Conservation (phyloP, 2,797 vertebrate genomes). For the Sebastes diaconus region DNA sequence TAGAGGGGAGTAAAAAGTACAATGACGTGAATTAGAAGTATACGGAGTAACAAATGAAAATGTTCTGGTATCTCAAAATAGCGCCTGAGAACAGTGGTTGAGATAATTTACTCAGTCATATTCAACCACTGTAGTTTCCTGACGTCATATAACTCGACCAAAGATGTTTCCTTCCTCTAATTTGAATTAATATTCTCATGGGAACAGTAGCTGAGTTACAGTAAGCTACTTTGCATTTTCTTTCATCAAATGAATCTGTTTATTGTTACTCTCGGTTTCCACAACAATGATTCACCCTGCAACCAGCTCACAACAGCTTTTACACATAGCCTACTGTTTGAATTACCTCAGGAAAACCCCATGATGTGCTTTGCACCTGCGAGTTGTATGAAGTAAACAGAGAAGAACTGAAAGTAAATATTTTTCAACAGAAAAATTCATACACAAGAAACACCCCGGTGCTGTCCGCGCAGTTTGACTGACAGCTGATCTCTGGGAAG, state of each 20-base stretch:
- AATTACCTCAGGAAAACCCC: slow-evolving; percentile 29
- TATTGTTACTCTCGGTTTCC: background rate
- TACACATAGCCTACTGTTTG: background rate
- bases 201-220: no score
- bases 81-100: background rate
- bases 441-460: background rate
- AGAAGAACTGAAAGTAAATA: slow-evolving; percentile 5
- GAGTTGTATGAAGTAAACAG: background rate
- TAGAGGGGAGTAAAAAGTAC: background rate
- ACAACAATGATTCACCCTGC: background rate
- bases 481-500: background rate
- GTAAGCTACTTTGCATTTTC: background rate
- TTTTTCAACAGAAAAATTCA: background rate
- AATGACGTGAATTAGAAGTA: background rate
- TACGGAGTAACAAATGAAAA: background rate
- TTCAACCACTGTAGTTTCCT: background rate
- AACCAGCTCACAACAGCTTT: background rate
- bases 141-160: background rate
- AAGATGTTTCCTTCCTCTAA: background rate
- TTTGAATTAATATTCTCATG: background rate
- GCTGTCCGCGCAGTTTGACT: background rate
- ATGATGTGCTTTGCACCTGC: slow-evolving; percentile 18
- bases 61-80: background rate
- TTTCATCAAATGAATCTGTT: background rate
- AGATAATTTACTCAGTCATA: background rate